Conservation (phyloP, 1,140 invertebrate genomes). For the Brachystomella parvula region DNA sequence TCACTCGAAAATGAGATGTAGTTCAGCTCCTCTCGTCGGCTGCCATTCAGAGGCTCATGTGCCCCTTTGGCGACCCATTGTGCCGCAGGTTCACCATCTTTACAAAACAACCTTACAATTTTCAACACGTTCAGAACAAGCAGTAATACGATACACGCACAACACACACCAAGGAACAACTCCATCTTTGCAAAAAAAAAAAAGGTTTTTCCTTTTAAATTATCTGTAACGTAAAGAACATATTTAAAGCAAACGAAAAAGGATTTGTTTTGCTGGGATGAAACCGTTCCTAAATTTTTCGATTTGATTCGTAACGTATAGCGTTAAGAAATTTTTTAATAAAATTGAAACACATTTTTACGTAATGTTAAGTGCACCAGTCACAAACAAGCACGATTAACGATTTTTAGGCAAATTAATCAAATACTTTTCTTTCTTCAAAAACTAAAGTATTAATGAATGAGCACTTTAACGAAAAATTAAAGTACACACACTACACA, state of each 20-base stretch:
- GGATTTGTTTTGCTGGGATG: too few species aligned
- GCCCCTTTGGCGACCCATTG: slow-evolving; percentile 37
- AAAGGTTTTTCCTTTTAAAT: neutral
- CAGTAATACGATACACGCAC: slow-evolving; percentile 30
- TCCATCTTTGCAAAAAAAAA: neutral
- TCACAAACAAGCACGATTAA: slow-evolving; percentile 35
- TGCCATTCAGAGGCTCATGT: slow-evolving; percentile 35
- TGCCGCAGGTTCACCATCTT: slow-evolving; percentile 38
- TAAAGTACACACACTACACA: slow-evolving; percentile 29
- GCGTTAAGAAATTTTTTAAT: too few species aligned
- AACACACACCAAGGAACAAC: slow-evolving; percentile 2
- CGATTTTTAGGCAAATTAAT: slow-evolving; percentile 4
- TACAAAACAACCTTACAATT: slow-evolving; percentile 36
- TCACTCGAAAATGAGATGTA: slow-evolving; percentile 38
- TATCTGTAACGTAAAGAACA: too few species aligned
- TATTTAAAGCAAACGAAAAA: too few species aligned
- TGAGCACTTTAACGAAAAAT: neutral
- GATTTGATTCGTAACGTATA: too few species aligned
- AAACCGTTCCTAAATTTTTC: too few species aligned
- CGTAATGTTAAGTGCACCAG: slow-evolving; percentile 21
- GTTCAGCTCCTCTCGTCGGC: slow-evolving; percentile 38
- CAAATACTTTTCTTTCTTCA: slow-evolving; percentile 3
- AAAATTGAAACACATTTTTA: neutral
- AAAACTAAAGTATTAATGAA: neutral
- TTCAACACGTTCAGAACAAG: slow-evolving; percentile 28